phyloP scores from a whole-genome alignment of 2,113 vertebrate species.

The Benitochromis conjunctus region DNA sequence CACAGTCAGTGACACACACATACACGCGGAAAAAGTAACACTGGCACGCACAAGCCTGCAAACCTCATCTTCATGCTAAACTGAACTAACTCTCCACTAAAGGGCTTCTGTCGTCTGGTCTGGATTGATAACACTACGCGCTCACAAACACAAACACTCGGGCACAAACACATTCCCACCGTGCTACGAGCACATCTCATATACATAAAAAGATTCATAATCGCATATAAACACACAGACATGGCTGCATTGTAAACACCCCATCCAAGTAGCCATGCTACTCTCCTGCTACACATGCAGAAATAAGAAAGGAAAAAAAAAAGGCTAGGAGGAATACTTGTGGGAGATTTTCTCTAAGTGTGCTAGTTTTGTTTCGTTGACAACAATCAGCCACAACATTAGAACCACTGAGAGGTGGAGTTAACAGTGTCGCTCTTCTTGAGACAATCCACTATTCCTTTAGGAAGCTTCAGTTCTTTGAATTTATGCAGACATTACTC shows the following conservation, averaged over 20 bases:
- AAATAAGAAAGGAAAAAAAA: neutral
- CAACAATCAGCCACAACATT: neutral
- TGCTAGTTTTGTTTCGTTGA: neutral
- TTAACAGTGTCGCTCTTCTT: neutral
- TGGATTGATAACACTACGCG: constrained; percentile 60
- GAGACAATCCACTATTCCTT: neutral
- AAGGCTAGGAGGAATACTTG: neutral
- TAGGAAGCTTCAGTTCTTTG: neutral
- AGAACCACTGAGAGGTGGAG: neutral
- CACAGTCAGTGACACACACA: constrained; percentile 22
- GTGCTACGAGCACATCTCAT: constrained; percentile 29
- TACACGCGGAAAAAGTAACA: neutral
- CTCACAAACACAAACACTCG: constrained; percentile 45
- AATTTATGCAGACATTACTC: neutral
- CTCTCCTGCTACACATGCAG: neutral
- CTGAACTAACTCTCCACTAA: constrained; percentile 61
- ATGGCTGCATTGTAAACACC: constrained; percentile 18
- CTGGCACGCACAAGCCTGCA: neutral
- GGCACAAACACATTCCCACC: constrained; percentile 26
- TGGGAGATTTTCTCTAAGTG: neutral
- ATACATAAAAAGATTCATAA: constrained; percentile 46
- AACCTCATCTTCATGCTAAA: constrained; percentile 69
- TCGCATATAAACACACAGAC: constrained; percentile 30
- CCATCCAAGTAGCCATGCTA: neutral
- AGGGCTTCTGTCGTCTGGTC: constrained; percentile 63